Percentiles rank a stretch among this genome's conserved stretches.
Evolutionary conservation across 2,113 vertebrate species (phyloP).

Genomic region (Chaetodon trifascialis): DNA sequence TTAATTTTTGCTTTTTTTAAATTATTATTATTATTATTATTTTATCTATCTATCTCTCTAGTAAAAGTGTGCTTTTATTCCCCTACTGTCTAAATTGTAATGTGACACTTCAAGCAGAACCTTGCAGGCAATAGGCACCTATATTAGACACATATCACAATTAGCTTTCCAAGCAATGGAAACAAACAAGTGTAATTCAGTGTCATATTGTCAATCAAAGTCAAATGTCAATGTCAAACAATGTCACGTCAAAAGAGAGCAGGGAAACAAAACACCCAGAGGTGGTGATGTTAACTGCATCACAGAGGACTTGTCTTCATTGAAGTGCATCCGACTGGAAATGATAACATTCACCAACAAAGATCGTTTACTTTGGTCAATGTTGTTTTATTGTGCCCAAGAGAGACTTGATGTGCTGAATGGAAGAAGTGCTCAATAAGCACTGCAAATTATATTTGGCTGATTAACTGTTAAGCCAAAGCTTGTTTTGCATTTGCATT

Average conservation of each 20-base stretch:
- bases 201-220: background rate
- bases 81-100: background rate
- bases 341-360: slow-evolving; percentile 55
- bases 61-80: background rate
- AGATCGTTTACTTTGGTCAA: slow-evolving; percentile 36
- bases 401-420: slow-evolving; percentile 6
- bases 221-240: no score
- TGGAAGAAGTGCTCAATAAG: background rate
- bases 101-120: background rate
- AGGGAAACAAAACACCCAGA: slow-evolving; percentile 26
- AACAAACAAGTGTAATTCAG: background rate
- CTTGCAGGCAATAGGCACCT: background rate
- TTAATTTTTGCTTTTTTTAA: no score
- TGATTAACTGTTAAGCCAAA: background rate
- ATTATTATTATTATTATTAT: no score
- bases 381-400: slow-evolving; percentile 26
- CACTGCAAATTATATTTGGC: background rate
- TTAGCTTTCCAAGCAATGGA: background rate
- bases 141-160: background rate
- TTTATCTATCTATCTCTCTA: background rate
- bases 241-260: slow-evolving; percentile 22
- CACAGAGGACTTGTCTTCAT: slow-evolving; percentile 37
- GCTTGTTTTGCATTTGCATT: background rate
- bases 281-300: slow-evolving; percentile 13
- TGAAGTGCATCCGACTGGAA: slow-evolving; percentile 41